Evolutionary conservation across 1,140 invertebrate genomes (phyloP), one percentile per base, ranked within the genome.

Genomic region (Rhynchophorus ferrugineus): DNA sequence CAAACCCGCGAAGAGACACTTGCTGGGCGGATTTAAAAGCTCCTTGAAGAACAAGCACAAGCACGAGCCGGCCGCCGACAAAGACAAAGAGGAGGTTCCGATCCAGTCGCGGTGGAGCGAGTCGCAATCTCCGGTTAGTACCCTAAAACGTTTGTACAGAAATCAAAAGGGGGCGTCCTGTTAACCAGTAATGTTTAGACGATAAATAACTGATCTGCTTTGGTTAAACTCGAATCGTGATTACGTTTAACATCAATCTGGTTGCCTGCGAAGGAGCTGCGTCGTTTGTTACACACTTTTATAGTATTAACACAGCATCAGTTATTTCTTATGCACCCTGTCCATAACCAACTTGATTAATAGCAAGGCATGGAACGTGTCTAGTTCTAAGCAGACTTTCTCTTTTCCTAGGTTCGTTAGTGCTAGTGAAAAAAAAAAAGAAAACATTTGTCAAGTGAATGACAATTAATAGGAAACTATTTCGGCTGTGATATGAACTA

Each of bases 51-150:
- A 63, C 8, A 68, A 68, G 49, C 64, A 69, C 46, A 69, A 69
- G 56, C 68, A 61, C 44, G 68, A 69, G 38, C 48, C 62, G 0
- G 54, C 54, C 1, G 24, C 63, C 36, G 63, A 64, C 22, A 46
- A 58, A 13, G 54, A 39, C 11, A 67, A 63, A 48, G 60, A 65
- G 11, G 51, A 38, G 20, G 58, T 61, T 44, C 60, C 66, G 46
- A 59, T 61, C 51, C 59, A 63, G 21, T 54, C 66, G 29, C 55
- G 68, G 51, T 70, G 68, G 68, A 67, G 62, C 11, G 68, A 70
- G 59, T 54, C 62, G 41, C 61, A 67, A 57, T 44, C 62, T 50
- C 60, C 66, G 60, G 67, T 69, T 63, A 60, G 58, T 34, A 1
- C 1, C 14, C 6, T 37, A 35, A 18, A 29, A 29, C n/a, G n/a